Conservation (phyloP, 2,113 vertebrate genomes). For the Ciconia maguari region DNA sequence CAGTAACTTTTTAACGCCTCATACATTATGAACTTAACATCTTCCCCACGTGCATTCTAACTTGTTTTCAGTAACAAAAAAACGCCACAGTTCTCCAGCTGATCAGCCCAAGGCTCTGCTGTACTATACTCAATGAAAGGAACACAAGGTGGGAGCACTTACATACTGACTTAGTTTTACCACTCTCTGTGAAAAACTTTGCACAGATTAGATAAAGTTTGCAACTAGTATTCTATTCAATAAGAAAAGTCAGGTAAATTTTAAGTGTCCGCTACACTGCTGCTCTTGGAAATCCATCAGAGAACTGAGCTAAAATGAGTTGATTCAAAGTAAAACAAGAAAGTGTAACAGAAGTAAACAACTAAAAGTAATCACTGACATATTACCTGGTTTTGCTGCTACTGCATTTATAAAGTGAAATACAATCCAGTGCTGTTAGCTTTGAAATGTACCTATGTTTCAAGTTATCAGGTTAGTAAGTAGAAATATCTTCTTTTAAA, state of each 20-base stretch:
- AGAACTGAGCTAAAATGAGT: fast-evolving
- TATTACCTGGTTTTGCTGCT: neutral
- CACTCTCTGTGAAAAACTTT: fast-evolving
- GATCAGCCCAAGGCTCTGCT: neutral
- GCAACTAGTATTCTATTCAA: neutral
- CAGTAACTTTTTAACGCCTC: neutral
- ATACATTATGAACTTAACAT: fast-evolving
- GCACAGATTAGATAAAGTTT: neutral
- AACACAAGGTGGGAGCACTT: neutral
- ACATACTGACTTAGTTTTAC: fast-evolving
- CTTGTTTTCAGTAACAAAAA: neutral
- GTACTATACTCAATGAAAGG: fast-evolving
- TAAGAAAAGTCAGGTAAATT: neutral
- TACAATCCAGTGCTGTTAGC: fast-evolving
- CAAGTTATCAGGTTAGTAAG: fast-evolving
- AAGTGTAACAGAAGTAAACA: neutral
- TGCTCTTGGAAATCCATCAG: neutral
- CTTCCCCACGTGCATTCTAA: neutral
- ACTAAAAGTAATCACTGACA: neutral
- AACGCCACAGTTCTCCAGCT: fast-evolving
- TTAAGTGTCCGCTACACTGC: fast-evolving
- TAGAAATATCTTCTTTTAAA: neutral
- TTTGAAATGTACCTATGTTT: fast-evolving
- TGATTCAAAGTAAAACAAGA: neutral
- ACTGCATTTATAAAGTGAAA: fast-evolving